Conservation (phyloP, 1,140 invertebrate genomes). For the Sycophaga agraensis region DNA sequence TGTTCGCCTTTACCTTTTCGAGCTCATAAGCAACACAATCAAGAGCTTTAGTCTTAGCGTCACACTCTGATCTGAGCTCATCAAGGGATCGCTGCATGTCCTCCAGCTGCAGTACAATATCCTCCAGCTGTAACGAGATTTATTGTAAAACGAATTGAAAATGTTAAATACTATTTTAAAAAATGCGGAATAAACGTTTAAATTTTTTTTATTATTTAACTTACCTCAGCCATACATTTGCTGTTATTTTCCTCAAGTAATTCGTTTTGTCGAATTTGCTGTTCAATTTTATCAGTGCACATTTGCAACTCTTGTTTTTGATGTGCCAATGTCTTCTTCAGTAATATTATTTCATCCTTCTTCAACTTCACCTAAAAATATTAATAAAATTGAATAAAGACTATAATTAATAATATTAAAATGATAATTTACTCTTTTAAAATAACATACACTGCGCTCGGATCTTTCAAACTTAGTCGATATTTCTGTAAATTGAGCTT, state of each 20-base stretch:
- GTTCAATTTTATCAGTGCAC: constrained; percentile 39
- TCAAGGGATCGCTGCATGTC: constrained; percentile 41
- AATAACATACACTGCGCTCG: constrained; percentile 6
- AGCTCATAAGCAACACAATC: constrained; percentile 43
- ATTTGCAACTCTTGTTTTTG: constrained; percentile 38
- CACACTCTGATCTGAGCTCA: constrained; percentile 42
- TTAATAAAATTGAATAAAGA: too few species aligned
- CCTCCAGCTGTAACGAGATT: constrained; percentile 34
- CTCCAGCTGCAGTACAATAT: constrained; percentile 35
- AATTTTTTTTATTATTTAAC: background rate
- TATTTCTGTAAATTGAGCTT: constrained; percentile 32
- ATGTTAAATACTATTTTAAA: too few species aligned
- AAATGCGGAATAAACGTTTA: background rate
- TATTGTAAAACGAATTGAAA: background rate
- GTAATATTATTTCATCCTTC: constrained; percentile 20
- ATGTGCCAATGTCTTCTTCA: constrained; percentile 6
- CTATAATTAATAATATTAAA: too few species aligned
- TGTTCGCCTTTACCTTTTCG: constrained; percentile 37
- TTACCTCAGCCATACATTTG: constrained; percentile 43
- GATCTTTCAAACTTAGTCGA: constrained; percentile 32
- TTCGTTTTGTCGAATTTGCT: constrained; percentile 40
- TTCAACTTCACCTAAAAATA: too few species aligned
- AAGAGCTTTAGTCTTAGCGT: constrained; percentile 42
- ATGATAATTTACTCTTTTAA: too few species aligned
- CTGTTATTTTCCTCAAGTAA: constrained; percentile 41